Conservation (phyloP, 2,113 vertebrate genomes). For the Cyanistes caeruleus region DNA sequence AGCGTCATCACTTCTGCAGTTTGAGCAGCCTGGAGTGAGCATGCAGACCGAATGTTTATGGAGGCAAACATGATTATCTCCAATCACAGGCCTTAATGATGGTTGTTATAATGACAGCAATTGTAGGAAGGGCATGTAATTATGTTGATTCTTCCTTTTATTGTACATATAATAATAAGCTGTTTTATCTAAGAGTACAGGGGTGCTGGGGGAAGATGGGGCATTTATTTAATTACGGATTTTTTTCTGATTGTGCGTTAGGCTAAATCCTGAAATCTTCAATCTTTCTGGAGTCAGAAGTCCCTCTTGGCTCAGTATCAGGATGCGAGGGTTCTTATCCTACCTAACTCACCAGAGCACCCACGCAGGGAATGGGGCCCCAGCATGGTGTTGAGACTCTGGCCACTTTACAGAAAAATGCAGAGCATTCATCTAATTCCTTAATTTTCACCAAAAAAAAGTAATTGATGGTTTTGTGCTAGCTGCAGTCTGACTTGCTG, state of each 20-base stretch:
- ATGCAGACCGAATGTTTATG: slow-evolving; percentile 44
- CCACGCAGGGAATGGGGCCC: not conserved
- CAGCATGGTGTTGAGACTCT: not conserved
- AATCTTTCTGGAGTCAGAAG: not conserved
- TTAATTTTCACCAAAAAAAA: slow-evolving; percentile 30
- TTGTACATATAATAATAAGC: slow-evolving; percentile 57
- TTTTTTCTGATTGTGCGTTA: not conserved
- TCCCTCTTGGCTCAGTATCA: not conserved
- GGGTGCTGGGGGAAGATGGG: not conserved
- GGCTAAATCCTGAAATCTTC: not conserved
- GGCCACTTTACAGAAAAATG: slow-evolving; percentile 51
- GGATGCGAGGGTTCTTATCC: not conserved
- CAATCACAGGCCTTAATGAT: slow-evolving; percentile 66
- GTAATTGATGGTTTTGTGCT: slow-evolving; percentile 59
- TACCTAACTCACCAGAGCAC: not conserved
- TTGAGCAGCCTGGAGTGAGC: not conserved
- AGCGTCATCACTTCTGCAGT: not conserved
- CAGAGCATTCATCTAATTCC: slow-evolving; percentile 50
- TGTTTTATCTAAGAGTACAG: slow-evolving; percentile 36
- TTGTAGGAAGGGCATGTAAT: slow-evolving; percentile 64
- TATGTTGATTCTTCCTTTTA: slow-evolving; percentile 69
- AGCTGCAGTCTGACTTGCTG: slow-evolving; percentile 28
- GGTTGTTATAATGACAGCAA: slow-evolving; percentile 62
- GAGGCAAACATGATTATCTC: slow-evolving; percentile 69
- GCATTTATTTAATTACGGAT: slow-evolving; percentile 45